Percentiles rank a stretch among this genome's conserved stretches.
Conservation (phyloP, 1,140 invertebrate genomes). For the Trichoplusia ni region DNA sequence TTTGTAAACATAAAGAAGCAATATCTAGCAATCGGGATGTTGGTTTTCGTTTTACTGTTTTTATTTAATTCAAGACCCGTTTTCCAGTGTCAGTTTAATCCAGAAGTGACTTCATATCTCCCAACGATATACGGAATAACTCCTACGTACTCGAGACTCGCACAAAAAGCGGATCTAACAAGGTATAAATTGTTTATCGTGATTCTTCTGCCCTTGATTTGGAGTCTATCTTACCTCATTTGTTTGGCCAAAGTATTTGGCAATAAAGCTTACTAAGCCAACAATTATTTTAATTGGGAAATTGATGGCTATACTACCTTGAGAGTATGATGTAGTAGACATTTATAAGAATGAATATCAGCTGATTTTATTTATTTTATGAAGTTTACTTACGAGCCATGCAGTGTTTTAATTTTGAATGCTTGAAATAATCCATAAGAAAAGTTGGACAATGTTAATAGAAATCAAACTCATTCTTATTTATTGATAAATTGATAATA, state of each 20-base stretch:
- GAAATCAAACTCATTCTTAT: too few relatives aligned
- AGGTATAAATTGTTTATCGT: slow-evolving; percentile 81
- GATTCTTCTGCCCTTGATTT: slow-evolving; percentile 65
- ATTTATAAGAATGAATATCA: too few relatives aligned
- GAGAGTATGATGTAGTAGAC: not conserved
- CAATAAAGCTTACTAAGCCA: slow-evolving; percentile 40
- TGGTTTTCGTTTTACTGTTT: slow-evolving; percentile 74
- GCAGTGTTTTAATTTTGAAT: too few relatives aligned
- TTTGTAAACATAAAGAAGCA: slow-evolving; percentile 78
- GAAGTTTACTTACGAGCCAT: too few relatives aligned
- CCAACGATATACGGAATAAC: slow-evolving; percentile 94
- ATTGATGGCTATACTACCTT: slow-evolving; percentile 17
- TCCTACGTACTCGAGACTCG: slow-evolving; percentile 93
- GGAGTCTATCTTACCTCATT: slow-evolving; percentile 36
- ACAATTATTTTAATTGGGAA: slow-evolving; percentile 37
- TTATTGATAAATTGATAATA: too few relatives aligned
- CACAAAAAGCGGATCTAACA: slow-evolving; percentile 97
- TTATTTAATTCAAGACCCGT: slow-evolving; percentile 71
- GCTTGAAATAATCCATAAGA: too few relatives aligned
- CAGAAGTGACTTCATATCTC: slow-evolving; percentile 74
- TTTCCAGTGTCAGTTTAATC: slow-evolving; percentile 71
- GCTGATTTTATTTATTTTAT: too few relatives aligned
- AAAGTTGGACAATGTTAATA: too few relatives aligned
- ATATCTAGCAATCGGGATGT: slow-evolving; percentile 74
- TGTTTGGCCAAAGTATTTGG: slow-evolving; percentile 53